Evolutionary conservation across 2,113 vertebrate genomes (phyloP).

Genomic region (Microtus richardsoni): DNA sequence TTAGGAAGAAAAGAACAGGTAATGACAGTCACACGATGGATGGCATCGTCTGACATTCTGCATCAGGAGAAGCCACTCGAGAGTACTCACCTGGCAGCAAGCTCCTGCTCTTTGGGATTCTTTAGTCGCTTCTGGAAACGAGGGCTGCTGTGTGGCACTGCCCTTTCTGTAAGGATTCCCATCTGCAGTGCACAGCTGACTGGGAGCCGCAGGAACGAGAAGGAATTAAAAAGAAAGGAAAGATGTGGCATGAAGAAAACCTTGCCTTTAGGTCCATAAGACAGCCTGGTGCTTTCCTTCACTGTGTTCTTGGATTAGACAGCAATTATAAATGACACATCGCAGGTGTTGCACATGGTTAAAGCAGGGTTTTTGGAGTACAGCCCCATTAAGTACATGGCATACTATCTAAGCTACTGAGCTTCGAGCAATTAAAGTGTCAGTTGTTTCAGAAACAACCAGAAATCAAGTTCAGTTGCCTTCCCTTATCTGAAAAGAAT

Average conservation of each 20-base stretch:
- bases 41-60: constrained; percentile 57
- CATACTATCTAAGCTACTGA: background rate
- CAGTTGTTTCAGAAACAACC: constrained; percentile 31
- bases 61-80: background rate
- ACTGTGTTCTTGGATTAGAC: constrained; percentile 15
- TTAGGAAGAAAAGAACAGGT: constrained; percentile 18
- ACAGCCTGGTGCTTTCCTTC: constrained; percentile 53
- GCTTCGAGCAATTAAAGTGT: background rate
- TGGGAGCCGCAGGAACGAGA: constrained; percentile 69
- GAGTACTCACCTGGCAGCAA: constrained; percentile 87
- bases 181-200: constrained; percentile 77
- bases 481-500: background rate
- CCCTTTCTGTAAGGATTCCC: constrained; percentile 85
- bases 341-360: background rate
- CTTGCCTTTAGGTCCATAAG: constrained; percentile 12
- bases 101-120: constrained; percentile 67
- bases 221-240: constrained; percentile 53
- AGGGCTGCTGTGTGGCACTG: constrained; percentile 76
- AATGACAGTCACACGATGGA: constrained; percentile 3
- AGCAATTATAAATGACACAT: background rate
- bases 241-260: constrained; percentile 45
- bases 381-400: background rate
- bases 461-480: background rate
- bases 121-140: constrained; percentile 79
- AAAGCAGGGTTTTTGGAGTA: constrained; percentile 59